Conservation (phyloP, 1,140 invertebrate species). For the Temnothorax nylanderi region DNA sequence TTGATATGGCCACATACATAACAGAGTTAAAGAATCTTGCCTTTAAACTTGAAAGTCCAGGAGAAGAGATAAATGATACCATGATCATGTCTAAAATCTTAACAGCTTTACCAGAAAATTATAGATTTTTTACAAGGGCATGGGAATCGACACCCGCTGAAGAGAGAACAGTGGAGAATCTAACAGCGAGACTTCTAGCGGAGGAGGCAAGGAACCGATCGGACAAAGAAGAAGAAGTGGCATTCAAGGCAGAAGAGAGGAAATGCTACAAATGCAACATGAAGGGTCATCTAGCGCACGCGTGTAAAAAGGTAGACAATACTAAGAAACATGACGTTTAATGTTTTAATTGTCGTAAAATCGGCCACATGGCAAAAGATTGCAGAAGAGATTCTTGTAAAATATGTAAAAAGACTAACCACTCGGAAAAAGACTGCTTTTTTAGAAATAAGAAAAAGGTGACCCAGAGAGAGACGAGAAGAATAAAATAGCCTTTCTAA, state of each 20-base stretch:
- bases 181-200: background rate
- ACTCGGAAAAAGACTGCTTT: background rate
- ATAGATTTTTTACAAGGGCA: constrained; percentile 1
- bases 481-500: background rate
- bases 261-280: constrained; percentile 11
- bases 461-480: background rate
- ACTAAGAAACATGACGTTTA: background rate
- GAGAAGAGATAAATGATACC: background rate
- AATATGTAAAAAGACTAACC: constrained; percentile 2
- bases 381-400: constrained; percentile 1
- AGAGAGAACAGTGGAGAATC: background rate
- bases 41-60: background rate
- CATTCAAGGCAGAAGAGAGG: background rate
- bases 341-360: background rate
- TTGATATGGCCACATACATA: constrained; percentile 12
- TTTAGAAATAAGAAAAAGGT: background rate
- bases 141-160: background rate
- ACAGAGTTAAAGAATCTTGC: background rate
- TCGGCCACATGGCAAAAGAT: background rate
- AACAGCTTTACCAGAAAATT: background rate
- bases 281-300: background rate
- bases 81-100: constrained; percentile 13
- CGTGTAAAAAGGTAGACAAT: background rate
- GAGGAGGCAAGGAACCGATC: background rate
- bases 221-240: background rate